Evolutionary conservation across 1,140 invertebrate genomes (phyloP), one percentile per base, ranked within the genome.

Genomic region (Protaetia brevitarsis): DNA sequence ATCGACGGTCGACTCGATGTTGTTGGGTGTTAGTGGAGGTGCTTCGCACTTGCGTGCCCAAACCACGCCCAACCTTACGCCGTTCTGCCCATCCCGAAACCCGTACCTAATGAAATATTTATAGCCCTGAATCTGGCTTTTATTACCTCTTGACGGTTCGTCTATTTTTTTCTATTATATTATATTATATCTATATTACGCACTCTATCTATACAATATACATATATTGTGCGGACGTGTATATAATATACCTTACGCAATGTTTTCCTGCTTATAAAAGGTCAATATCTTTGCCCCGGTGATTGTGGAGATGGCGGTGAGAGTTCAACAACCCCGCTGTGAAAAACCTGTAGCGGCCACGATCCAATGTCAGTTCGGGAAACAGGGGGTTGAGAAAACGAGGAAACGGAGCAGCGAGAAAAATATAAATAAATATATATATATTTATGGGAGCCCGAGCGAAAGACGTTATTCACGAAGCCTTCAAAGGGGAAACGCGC

Each of bases 191-290:
- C 8, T 45, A 45, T 45, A 16, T 13, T 7, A 13, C 41, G 23
- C 41, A 21, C 41, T 13, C 23, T 23, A 6, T 19, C 16, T 13
- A 3, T 45, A 19, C 23, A 45, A n/a, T n/a, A n/a, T 21, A 7
- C 8, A 45, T 45, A 45, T 19, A 45, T 7, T 2, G 23, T 7
- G 13, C n/a, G 7, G 2, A 45, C 41, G 13, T 16, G 23, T 13
- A 37, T n/a, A 37, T 37, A 19, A 45, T 19, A 45, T 19, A 45
- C 41, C 41, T 45, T 45, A 10, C 41, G 23, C 41, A 45, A 45
- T 19, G 41, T 45, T 45, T 45, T 45, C 2, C 41, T 45, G 41
- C 13, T 45, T 45, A 45, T 45, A 45, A 45, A 45, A 45, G 41
- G 41, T 45, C 41, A 45, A 45, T 45, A 7, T 13, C 41, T 45